Conservation (phyloP, 30 jellyfish, hydroid and myxozoan genomes). For the Hydractinia echinata region DNA sequence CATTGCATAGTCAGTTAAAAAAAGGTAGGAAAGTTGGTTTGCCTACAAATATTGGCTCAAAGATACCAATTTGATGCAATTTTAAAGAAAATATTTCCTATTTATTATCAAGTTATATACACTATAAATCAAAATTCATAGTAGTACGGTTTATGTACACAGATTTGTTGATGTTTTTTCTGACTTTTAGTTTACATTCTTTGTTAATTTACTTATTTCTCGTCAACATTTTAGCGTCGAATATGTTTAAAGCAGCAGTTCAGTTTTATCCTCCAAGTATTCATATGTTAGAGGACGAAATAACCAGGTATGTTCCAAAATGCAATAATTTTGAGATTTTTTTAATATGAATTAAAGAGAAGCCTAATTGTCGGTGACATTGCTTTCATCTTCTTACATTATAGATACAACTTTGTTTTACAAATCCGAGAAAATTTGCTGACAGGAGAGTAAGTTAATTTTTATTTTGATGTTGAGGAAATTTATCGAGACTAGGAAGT, state of each 20-base stretch:
- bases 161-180: too few relatives aligned
- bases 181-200: too few relatives aligned
- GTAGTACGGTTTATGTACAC: too few relatives aligned
- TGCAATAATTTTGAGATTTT: background rate
- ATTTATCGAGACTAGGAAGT: too few relatives aligned
- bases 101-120: too few relatives aligned
- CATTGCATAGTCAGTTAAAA: slow-evolving; percentile 5
- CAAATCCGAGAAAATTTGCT: slow-evolving; percentile 54
- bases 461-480: too few relatives aligned
- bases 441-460: slow-evolving; percentile 40
- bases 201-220: too few relatives aligned
- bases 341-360: background rate
- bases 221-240: background rate
- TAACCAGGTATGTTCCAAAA: slow-evolving; percentile 2
- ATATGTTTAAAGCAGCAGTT: background rate
- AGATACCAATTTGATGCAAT: too few relatives aligned
- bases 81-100: too few relatives aligned
- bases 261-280: slow-evolving; percentile 13
- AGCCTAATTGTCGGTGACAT: background rate
- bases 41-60: too few relatives aligned
- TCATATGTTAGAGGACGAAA: slow-evolving; percentile 9
- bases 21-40: background rate
- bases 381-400: background rate
- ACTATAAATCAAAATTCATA: too few relatives aligned
- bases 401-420: slow-evolving; percentile 58